Evolutionary conservation across 2,797 vertebrate genomes (phyloP).

Genomic region (Fistularia tabacaria): DNA sequence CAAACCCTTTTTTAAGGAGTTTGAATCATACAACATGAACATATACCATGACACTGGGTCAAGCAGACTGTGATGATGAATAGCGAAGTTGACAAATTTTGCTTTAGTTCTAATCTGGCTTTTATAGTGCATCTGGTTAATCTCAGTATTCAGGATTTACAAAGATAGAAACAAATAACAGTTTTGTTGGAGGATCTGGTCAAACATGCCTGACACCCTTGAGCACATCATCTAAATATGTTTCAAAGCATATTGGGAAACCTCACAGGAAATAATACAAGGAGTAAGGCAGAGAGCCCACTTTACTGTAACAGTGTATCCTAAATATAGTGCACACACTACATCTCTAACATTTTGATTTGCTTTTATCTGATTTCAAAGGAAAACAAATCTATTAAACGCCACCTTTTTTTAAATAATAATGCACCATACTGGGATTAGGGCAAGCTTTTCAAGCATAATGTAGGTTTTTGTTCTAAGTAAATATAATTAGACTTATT

Average conservation of each 20-base stretch:
- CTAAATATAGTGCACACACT: constrained; percentile 36
- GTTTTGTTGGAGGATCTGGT: constrained; percentile 22
- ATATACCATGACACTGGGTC: constrained; percentile 58
- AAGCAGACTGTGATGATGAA: constrained; percentile 52
- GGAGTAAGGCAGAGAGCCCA: constrained; percentile 19
- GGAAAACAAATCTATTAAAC: constrained; percentile 69
- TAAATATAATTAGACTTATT: constrained; percentile 79
- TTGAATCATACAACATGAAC: constrained; percentile 52
- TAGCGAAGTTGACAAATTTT: constrained; percentile 64
- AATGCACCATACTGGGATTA: constrained; percentile 70
- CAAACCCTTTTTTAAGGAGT: constrained; percentile 47
- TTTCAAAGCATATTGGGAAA: constrained; percentile 31
- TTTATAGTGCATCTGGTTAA: constrained; percentile 40
- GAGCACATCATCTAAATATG: constrained; percentile 11
- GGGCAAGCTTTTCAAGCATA: constrained; percentile 67
- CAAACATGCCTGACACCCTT: constrained; percentile 24
- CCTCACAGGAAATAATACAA: constrained; percentile 18
- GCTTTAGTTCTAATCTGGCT: constrained; percentile 68
- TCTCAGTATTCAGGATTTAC: constrained; percentile 39
- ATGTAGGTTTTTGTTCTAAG: constrained; percentile 75
- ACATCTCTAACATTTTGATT: constrained; percentile 48
- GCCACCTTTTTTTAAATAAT: constrained; percentile 69
- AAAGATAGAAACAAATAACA: constrained; percentile 43
- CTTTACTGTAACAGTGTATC: constrained; percentile 45
- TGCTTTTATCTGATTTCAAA: constrained; percentile 78